Conservation (phyloP, 2,113 vertebrate species). For the Heterotilapia buettikoferi region DNA sequence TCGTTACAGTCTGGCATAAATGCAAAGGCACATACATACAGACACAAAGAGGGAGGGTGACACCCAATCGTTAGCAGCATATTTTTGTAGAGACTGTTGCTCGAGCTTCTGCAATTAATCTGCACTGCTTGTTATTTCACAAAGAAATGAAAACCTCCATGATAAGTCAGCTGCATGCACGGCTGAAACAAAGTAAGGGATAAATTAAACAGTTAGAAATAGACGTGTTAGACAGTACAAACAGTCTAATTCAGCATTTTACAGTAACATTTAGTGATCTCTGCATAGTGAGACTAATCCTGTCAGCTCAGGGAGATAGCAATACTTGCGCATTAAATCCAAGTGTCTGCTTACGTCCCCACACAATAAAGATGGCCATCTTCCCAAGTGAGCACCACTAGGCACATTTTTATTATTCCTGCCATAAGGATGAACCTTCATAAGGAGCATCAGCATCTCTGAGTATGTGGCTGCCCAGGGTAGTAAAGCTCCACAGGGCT, state of each 20-base stretch:
- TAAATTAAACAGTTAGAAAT: constrained; percentile 10
- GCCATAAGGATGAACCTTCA: constrained; percentile 32
- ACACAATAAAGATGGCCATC: constrained; percentile 49
- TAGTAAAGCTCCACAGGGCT: constrained; percentile 44
- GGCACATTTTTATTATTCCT: constrained; percentile 55
- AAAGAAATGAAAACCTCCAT: constrained; percentile 7
- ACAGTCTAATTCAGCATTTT: constrained; percentile 34
- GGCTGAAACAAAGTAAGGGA: constrained; percentile 9
- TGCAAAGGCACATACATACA: background rate
- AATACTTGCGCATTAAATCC: constrained; percentile 32
- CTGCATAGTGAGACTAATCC: constrained; percentile 24
- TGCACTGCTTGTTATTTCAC: constrained; percentile 41
- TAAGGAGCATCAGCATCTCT: constrained; percentile 39
- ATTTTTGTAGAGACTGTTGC: constrained; percentile 17
- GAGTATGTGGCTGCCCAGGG: constrained; percentile 28
- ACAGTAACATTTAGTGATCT: constrained; percentile 9
- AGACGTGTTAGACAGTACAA: constrained; percentile 13
- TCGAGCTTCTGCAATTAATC: constrained; percentile 46
- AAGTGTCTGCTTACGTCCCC: constrained; percentile 34
- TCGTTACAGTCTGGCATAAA: constrained; percentile 21
- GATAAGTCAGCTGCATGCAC: constrained; percentile 5
- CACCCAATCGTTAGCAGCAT: constrained; percentile 42
- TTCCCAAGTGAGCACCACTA: constrained; percentile 31
- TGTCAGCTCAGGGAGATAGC: constrained; percentile 2
- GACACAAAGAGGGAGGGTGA: background rate